Base-by-base conservation (phyloP, 2,797 vertebrate species). In the Poeciliopsis gracilis region DNA sequence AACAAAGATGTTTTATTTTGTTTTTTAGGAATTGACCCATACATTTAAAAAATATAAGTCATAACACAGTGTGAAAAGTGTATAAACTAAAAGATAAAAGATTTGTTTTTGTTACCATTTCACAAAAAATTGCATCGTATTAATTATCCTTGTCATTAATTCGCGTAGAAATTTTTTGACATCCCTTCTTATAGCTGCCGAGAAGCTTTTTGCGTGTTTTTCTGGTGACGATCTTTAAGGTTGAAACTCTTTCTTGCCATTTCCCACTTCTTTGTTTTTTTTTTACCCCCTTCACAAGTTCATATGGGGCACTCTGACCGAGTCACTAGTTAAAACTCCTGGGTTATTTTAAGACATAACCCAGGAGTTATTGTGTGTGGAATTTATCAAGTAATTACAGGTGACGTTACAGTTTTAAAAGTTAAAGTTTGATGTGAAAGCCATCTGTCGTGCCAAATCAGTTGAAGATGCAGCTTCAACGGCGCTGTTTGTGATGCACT, bases 401-500 rank as follows among this genome's bases (percentile, higher is more conserved):
- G 57, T 30, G 28, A 16, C 5, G 3, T 61, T 63, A 20, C 33
- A 63, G 18, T 20, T 20, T 63, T 2, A 66, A 12, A 25, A 3
- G 1, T 23, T n/a, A 25, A 41, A 20, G 18, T 67, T 67, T 41
- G 18, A 12, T 67, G 33, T 73, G 38, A 5, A 55, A 73, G 55
- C 25, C 15, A 38, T 45, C 33, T 75, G 43, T 72, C 10, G 28
- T 4, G 10, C 41, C 59, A 46, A 61, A 79, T 16, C 71, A 43
- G 28, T 45, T 53, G 38, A 15, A 28, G 41, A 45, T 70, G 41
- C 67, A 28, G 12, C 11, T 45, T n/a, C 45, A 23, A 15, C 23
- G 33, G 33, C 4, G 61, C 30, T 43, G 25, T 51, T 59, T 74
- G 36, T 75, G 77, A 78, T 5, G 41, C 15, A 46, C 71, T 76